Conservation (phyloP, 2,797 vertebrate species). For the Thamnophis elegans region DNA sequence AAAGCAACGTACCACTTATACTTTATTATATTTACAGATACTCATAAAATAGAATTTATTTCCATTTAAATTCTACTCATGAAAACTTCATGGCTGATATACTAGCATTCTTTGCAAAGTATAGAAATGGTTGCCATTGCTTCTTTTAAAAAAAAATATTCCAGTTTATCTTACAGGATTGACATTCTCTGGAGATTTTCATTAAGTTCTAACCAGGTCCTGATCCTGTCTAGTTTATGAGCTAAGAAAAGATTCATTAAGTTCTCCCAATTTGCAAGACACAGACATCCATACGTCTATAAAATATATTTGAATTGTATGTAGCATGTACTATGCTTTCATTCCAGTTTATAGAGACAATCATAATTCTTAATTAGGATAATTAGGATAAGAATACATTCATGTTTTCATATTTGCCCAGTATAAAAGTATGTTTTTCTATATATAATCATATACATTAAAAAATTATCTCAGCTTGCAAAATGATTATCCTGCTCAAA, state of each 20-base stretch:
- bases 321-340: background rate
- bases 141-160: background rate
- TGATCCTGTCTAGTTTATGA: background rate
- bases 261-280: background rate
- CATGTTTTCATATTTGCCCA: background rate
- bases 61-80: background rate
- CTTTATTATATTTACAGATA: background rate
- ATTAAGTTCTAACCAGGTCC: background rate
- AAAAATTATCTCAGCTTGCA: background rate
- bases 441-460: background rate
- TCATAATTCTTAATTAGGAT: background rate
- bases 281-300: background rate
- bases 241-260: background rate
- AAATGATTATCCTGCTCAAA: background rate
- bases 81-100: background rate
- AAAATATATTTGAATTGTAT: background rate
- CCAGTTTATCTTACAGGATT: background rate
- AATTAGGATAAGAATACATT: background rate
- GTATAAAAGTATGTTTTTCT: background rate
- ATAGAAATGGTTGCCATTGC: background rate
- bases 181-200: background rate
- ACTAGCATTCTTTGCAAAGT: background rate
- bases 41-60: background rate
- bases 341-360: background rate
- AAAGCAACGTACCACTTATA: background rate